Evolutionary conservation across 2,888 invertebrate genomes (phyloP).

Genomic region (Rhagonycha fulva): DNA sequence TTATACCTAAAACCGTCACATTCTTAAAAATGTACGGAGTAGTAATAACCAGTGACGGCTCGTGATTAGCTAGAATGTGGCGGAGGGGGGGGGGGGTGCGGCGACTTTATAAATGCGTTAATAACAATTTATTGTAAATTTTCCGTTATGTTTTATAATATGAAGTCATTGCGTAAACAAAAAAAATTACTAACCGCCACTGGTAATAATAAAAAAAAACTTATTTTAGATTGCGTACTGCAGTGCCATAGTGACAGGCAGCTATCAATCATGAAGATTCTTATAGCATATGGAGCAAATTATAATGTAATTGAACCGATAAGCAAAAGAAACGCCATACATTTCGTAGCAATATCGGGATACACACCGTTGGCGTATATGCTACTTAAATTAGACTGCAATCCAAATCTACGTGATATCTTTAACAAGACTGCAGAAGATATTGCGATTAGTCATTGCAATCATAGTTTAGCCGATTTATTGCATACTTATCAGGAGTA

Average conservation of each 20-base stretch:
- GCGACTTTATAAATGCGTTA: too few species aligned
- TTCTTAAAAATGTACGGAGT: background rate
- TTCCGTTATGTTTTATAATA: too few species aligned
- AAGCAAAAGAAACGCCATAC: conserved; percentile 57
- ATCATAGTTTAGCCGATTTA: conserved; percentile 16
- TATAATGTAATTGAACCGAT: conserved; percentile 53
- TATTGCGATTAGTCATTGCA: conserved; percentile 45
- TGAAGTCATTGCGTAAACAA: too few species aligned
- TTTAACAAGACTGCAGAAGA: conserved; percentile 54
- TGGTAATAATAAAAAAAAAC: too few species aligned
- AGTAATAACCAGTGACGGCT: too few species aligned
- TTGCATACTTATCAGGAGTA: conserved; percentile 2
- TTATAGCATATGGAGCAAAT: conserved; percentile 52
- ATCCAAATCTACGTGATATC: conserved; percentile 50
- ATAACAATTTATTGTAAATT: too few species aligned
- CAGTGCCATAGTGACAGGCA: conserved; percentile 51
- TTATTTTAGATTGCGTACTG: conserved; percentile 10
- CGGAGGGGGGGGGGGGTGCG: too few species aligned
- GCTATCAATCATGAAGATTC: conserved; percentile 50
- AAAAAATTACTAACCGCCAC: too few species aligned
- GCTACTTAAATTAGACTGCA: conserved; percentile 53
- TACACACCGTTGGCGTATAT: conserved; percentile 52
- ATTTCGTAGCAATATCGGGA: conserved; percentile 59
- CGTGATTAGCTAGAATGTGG: too few species aligned
- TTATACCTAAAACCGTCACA: background rate